Evolutionary conservation across 2,113 vertebrate species (phyloP).

Genomic region (Euleptes europaea): DNA sequence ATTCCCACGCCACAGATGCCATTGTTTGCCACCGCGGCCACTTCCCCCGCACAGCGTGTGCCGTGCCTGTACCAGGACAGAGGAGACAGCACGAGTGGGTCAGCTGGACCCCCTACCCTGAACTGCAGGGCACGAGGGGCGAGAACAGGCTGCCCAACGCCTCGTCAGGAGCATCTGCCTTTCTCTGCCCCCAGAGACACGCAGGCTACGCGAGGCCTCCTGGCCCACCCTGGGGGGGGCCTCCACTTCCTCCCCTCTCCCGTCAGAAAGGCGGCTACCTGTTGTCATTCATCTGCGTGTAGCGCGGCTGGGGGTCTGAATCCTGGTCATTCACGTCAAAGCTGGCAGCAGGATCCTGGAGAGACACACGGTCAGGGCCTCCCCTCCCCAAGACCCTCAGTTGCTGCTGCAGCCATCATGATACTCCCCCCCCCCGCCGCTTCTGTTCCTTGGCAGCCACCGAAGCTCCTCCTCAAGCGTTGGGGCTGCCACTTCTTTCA

Average conservation of each 20-base stretch:
- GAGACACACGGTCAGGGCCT: rapidly evolving
- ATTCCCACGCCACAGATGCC: slow-evolving; percentile 93
- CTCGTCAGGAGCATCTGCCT: not conserved
- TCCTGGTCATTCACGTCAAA: slow-evolving; percentile 98
- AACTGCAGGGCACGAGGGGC: not conserved
- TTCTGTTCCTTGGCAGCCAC: too few species aligned
- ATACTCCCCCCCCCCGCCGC: too few species aligned
- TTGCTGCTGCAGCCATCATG: too few species aligned
- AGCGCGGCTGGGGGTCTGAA: slow-evolving; percentile 93
- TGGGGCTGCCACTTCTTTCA: too few species aligned
- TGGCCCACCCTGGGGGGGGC: too few species aligned
- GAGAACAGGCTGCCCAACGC: not conserved
- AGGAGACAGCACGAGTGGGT: not conserved
- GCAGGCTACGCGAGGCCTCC: not conserved
- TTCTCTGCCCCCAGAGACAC: too few species aligned
- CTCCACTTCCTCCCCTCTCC: rapidly evolving
- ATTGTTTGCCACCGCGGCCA: slow-evolving; percentile 91
- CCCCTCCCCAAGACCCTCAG: rapidly evolving
- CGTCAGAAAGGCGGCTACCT: slow-evolving; percentile 76
- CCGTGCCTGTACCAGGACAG: slow-evolving; percentile 80
- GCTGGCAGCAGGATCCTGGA: slow-evolving; percentile 90
- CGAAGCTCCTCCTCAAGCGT: too few species aligned
- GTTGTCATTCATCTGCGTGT: slow-evolving; percentile 97
- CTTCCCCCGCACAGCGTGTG: slow-evolving; percentile 93
- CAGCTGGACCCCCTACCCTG: not conserved